A percentile compares a stretch with the other conserved stretches of the same genome.
These are phyloP conservation scores for Onychomys leucogaster DNA, from an alignment of 2,797 vertebrate species.

Conservation along the genomic window DNA sequence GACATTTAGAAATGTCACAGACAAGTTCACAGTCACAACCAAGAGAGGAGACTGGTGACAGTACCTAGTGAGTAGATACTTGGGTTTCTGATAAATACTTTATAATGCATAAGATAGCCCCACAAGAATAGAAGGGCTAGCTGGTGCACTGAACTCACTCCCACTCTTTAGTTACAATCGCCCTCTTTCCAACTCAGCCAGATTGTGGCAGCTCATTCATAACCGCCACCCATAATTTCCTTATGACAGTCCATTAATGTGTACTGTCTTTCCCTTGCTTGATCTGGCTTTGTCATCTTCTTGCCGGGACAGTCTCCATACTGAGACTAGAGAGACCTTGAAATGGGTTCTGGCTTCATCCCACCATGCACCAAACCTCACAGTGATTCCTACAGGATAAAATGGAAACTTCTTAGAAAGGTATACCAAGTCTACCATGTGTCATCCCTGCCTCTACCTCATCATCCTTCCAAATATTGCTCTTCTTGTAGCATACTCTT, in stretches of 20 bases:
- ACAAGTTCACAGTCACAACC: conserved; percentile 1
- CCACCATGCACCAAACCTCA: not conserved
- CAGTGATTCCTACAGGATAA: not conserved
- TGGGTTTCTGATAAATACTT: not conserved
- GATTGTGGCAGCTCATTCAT: not conserved
- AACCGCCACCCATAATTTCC: not conserved
- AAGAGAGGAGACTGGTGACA: not conserved
- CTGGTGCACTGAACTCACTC: not conserved
- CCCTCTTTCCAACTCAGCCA: not conserved
- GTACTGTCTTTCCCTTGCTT: not conserved
- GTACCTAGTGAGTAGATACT: not conserved
- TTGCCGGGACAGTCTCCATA: not conserved
- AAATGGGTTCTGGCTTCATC: not conserved
- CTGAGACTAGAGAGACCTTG: not conserved
- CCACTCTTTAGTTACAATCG: not conserved
- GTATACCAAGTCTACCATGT: not conserved
- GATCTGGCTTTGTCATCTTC: not conserved
- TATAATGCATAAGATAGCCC: not conserved
- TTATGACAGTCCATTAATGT: not conserved
- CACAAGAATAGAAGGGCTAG: not conserved
- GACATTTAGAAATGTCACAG: not conserved
- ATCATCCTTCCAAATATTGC: not conserved
- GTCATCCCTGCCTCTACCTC: not conserved
- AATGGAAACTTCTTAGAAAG: not conserved
- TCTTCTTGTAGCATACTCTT: not conserved